Evolutionary conservation across 2,888 invertebrate species (phyloP).

Genomic region (Drosophila anomalata): DNA sequence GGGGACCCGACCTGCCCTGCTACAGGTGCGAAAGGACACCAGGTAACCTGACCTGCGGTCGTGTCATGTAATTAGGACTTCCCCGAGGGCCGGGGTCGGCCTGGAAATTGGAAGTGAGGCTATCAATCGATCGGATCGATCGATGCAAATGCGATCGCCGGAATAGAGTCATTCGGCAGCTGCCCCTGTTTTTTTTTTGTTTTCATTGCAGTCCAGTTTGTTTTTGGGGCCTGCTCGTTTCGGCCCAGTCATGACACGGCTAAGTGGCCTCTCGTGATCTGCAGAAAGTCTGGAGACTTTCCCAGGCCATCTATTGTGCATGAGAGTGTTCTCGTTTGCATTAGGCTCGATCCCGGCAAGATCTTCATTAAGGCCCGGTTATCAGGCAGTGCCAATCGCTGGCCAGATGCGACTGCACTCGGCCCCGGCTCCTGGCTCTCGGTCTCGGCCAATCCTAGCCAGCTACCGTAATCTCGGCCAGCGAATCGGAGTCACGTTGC

Average conservation of each 20-base stretch:
- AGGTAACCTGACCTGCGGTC: conserved; percentile 59
- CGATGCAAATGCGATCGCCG: conserved; percentile 48
- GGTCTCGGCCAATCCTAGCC: conserved; percentile 28
- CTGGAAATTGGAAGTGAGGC: conserved; percentile 38
- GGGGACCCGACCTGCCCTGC: conserved; percentile 21
- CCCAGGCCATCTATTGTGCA: conserved; percentile 51
- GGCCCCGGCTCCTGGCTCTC: conserved; percentile 33
- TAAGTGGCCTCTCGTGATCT: conserved; percentile 63
- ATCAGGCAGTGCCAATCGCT: conserved; percentile 40
- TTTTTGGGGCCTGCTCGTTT: not conserved
- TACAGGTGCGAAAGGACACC: conserved; percentile 40
- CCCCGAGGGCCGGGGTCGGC: conserved; percentile 43
- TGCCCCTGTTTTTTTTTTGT: conserved; percentile 32
- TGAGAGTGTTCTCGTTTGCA: conserved; percentile 1
- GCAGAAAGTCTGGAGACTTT: conserved; percentile 50
- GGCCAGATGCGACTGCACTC: conserved; percentile 45
- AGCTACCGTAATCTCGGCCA: conserved; percentile 70
- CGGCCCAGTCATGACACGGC: conserved; percentile 28
- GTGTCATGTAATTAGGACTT: conserved; percentile 77
- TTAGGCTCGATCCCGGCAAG: conserved; percentile 17
- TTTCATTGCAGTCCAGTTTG: not conserved
- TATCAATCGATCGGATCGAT: conserved; percentile 47
- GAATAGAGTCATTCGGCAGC: conserved; percentile 66
- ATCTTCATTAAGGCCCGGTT: conserved; percentile 65
- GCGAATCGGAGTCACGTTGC: conserved; percentile 80